Base-by-base conservation (phyloP, 2,113 vertebrate genomes). In the Galemys pyrenaicus region DNA sequence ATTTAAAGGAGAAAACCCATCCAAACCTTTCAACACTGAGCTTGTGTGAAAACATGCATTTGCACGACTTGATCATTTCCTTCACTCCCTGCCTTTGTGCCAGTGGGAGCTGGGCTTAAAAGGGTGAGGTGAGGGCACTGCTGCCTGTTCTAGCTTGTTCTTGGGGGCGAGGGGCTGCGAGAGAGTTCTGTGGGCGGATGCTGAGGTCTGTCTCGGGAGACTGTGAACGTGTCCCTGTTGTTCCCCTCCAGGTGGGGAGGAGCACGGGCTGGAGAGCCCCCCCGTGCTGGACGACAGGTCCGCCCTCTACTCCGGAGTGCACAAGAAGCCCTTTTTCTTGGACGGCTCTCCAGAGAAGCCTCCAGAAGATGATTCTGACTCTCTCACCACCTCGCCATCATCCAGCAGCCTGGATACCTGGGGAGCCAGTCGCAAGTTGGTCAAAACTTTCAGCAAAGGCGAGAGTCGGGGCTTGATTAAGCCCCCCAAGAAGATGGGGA, bases 361-460 rank as follows among this genome's bases (percentile, higher is more conserved):
- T 93, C 98, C 98, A 22, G 99, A 99, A 54, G 99, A 99, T 0
- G 98, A 99, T 79, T 98, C 98, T 0, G 99, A 99, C 96, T 98
- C 99, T 13, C 96, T 99, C n/a, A 99, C 98, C 85, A 98, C 99
- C 35, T 99, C 99, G 26, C 99, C 99, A 0, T 99, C 99, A 6
- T 99, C 99, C 94, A 98, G 99, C 98, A 99, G 99, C 97, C 97
- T 99, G 96, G 99, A 99, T 85, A 98, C 98, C 0, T 99, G 99
- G 99, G 98, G 97, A 73, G 98, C 99, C 4, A 99, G 99, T 74
- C 98, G 99, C 95, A 99, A 99, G 97, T 96, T 99, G 95, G 99
- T 99, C 92, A 99, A 99, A 97, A 99, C 99, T 90, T 99, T 99
- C 96, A 99, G 98, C 96, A 99, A 99, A 98, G 98, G 99, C 68